Base-by-base conservation (phyloP, 1,140 invertebrate genomes). In the Dreissena polymorpha region DNA sequence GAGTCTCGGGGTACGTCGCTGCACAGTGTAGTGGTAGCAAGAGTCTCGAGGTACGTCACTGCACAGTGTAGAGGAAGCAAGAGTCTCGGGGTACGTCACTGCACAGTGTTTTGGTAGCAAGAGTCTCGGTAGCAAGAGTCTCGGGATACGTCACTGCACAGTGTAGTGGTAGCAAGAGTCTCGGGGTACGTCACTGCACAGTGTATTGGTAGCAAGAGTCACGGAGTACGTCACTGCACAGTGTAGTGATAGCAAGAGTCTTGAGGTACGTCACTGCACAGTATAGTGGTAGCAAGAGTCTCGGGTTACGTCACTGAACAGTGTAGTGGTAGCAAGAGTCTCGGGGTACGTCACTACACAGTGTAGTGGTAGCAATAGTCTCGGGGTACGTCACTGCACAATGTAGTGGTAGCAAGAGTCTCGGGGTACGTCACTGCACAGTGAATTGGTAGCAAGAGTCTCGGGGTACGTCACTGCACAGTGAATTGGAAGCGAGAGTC, bases 61-160 rank as follows among this genome's bases (percentile, higher is more conserved):
- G 14, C 16, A 16, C 49, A 39, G 3, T 39, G 39, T 39, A 5
- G 39, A 5, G n/a, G n/a, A n/a, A n/a, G n/a, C 2, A 92, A 91
- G 75, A 84, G 85, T 70, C 55, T 93, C 0, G 92, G 93, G 39
- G 92, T 95, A 91, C 86, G 86, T 79, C 51, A 70, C 21, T 12
- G 14, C 16, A 16, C 49, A 39, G 3, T 39, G 39, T 39, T 39
- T 2, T 39, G n/a, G n/a, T n/a, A n/a, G n/a, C n/a, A n/a, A n/a
- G n/a, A n/a, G n/a, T n/a, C n/a, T n/a, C n/a, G n/a, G n/a, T n/a
- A n/a, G n/a, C 2, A 92, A 91, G 75, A 84, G 85, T 70, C 55
- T 93, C 0, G 92, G 93, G 39, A 92, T 95, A 91, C 86, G 86
- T 79, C 51, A 70, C 21, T 12, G 14, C 16, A 16, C 49, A 39